Percentiles rank a stretch among this genome's conserved stretches.
Evolutionary conservation across 2,797 vertebrate genomes (phyloP).

Genomic region (Euthynnus affinis): DNA sequence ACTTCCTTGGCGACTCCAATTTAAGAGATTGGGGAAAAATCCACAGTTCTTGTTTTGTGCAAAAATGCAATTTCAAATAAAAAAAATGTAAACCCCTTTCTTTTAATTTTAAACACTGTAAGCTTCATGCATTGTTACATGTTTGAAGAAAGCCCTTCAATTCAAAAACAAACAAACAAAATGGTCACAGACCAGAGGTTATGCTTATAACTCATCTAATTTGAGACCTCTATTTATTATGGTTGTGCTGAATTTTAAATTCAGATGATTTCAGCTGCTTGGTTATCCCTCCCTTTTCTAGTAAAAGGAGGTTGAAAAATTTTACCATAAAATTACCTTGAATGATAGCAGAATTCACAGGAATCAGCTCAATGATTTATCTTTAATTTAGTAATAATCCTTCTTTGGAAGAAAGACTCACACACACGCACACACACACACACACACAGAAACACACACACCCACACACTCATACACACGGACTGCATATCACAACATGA

Average conservation of each 20-base stretch:
- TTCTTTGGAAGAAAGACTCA: too few relatives aligned
- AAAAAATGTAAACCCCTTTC: too few relatives aligned
- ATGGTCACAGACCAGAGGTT: too few relatives aligned
- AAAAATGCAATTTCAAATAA: constrained; percentile 6
- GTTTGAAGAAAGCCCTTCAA: background rate
- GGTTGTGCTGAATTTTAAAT: constrained; percentile 2
- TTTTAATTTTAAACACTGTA: constrained; percentile 36
- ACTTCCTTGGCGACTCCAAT: too few relatives aligned
- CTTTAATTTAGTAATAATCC: background rate
- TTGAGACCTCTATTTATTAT: constrained; percentile 8
- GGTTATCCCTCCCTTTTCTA: background rate
- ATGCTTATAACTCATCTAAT: too few relatives aligned
- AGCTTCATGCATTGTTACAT: constrained; percentile 17
- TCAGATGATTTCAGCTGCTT: background rate
- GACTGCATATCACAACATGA: constrained; percentile 44
- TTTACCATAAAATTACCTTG: too few relatives aligned
- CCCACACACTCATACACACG: constrained; percentile 20
- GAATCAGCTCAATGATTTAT: background rate
- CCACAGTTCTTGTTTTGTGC: too few relatives aligned
- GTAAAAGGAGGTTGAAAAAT: background rate
- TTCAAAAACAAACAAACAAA: too few relatives aligned
- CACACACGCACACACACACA: background rate
- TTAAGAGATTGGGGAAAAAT: background rate
- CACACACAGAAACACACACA: background rate
- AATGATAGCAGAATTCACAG: background rate